Evolutionary conservation across 1,140 invertebrate genomes (phyloP).

Genomic region (Matsumurasca onukii): DNA sequence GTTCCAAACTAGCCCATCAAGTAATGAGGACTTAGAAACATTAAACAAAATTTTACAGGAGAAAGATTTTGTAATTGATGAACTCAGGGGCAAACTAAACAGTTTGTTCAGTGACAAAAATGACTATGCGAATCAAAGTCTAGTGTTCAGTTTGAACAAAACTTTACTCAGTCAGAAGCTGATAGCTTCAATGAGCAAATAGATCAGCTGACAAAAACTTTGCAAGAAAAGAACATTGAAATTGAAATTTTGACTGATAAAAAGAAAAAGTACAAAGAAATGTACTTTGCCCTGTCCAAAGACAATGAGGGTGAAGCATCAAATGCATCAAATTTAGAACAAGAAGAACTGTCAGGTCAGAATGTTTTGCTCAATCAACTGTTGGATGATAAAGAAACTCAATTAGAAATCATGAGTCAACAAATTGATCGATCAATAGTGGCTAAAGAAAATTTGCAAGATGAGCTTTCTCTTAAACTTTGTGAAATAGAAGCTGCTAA

Average conservation of each 20-base stretch:
- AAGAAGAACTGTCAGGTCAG: slow-evolving; percentile 1
- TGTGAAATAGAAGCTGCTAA: slow-evolving; percentile 10
- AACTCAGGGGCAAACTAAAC: not conserved
- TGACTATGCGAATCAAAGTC: not conserved
- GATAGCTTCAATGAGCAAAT: slow-evolving; percentile 14
- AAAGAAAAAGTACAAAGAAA: slow-evolving; percentile 22
- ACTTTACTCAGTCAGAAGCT: no score
- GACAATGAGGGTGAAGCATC: not conserved
- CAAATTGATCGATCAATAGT: slow-evolving; percentile 3
- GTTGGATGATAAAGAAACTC: slow-evolving; percentile 23
- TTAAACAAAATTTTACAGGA: not conserved
- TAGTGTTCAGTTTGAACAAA: no score
- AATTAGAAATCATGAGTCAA: slow-evolving; percentile 26
- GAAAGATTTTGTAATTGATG: not conserved
- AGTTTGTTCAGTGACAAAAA: slow-evolving; percentile 6
- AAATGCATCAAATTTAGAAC: not conserved
- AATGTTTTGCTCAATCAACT: slow-evolving; percentile 42
- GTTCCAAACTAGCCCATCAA: not conserved
- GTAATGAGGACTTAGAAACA: not conserved
- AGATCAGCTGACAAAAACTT: slow-evolving; percentile 2
- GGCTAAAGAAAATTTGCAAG: slow-evolving; percentile 26
- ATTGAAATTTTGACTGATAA: slow-evolving; percentile 46
- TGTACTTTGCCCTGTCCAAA: slow-evolving; percentile 7
- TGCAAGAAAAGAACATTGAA: slow-evolving; percentile 34
- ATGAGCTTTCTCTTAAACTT: slow-evolving; percentile 3